Evolutionary conservation across 2,797 vertebrate genomes (phyloP), one percentile per base, ranked within the genome.

Genomic region (Manis pentadactyla): DNA sequence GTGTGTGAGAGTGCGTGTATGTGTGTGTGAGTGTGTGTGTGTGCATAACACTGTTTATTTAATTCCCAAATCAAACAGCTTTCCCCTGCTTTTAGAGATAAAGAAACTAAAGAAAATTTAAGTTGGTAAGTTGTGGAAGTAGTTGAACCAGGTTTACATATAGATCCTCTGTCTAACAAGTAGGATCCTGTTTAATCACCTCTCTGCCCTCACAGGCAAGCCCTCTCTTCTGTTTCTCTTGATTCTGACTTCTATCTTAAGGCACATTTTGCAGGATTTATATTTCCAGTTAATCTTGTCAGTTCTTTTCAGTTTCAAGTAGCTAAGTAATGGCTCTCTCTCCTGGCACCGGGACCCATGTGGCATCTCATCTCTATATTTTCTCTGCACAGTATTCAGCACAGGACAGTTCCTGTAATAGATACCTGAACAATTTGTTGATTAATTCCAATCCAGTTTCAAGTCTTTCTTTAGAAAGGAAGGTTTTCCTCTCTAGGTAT

Each of bases 141-240:
- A 29, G 7, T 10, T 12, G 64, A 63, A 21, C n/a, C n/a, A 0
- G 19, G 55, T 17, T 53, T 37, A 6, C 39, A 0, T 2, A 29
- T 23, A 17, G 31, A 27, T n/a, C 39, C 5, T 27, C 42, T 19
- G 42, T 61, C 27, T 69, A 15, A 29, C 27, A 69, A 78, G 23
- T 6, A 13, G 25, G 3, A 46, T n/a, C 12, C 51, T 7, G 1
- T 69, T 0, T 9, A 39, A 5, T 21, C 7, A 5, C 42, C 4
- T n/a, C 1, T 0, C 18, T 7, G 27, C 27, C 53, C 2, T 10
- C 34, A 2, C 0, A 18, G 21, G 17, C 27, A 69, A 59, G 6
- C 9, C 29, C 29, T 21, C 66, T 29, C 21, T 8, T 14, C 25
- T 13, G 6, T 21, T 61, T 73, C 49, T 66, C 17, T 46, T 14